Percentiles rank a stretch among this genome's conserved stretches.
phyloP scores from a whole-genome alignment of 30 jellyfish, hydroid and myxozoan genomes.

The Cassiopea xamachana region DNA sequence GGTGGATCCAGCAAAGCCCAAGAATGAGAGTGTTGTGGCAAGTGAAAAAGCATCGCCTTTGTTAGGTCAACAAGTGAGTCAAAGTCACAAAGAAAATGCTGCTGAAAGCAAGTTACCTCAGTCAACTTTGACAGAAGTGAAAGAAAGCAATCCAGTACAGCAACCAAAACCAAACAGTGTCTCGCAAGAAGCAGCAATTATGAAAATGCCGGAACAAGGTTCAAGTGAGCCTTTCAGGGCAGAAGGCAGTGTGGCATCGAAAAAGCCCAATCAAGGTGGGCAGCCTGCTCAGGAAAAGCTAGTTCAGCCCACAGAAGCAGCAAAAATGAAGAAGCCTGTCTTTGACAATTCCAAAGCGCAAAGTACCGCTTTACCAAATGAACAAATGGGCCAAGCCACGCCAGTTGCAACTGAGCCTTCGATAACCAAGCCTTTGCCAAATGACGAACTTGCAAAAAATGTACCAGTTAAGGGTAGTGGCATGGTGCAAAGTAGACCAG shows the following conservation, averaged over 20 bases:
- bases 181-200: not conserved
- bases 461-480: not conserved
- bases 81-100: not conserved
- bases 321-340: constrained; percentile 3
- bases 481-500: constrained; percentile 3
- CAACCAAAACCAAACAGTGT: not conserved
- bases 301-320: not conserved
- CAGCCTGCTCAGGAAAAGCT: not conserved
- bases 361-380: not conserved
- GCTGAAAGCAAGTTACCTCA: not conserved
- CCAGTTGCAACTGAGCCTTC: constrained; percentile 5
- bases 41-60: not conserved
- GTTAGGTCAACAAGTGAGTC: not conserved
- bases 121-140: not conserved
- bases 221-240: not conserved
- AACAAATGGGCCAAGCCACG: not conserved
- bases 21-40: not conserved
- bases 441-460: constrained; percentile 29
- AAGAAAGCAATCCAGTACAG: not conserved
- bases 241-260: not conserved
- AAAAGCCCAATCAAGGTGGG: not conserved
- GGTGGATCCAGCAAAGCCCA: constrained; percentile 16
- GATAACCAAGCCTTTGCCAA: constrained; percentile 10
- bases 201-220: not conserved
- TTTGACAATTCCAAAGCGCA: not conserved